Conservation (phyloP, 2,113 vertebrate species). For the Desmodus rotundus region DNA sequence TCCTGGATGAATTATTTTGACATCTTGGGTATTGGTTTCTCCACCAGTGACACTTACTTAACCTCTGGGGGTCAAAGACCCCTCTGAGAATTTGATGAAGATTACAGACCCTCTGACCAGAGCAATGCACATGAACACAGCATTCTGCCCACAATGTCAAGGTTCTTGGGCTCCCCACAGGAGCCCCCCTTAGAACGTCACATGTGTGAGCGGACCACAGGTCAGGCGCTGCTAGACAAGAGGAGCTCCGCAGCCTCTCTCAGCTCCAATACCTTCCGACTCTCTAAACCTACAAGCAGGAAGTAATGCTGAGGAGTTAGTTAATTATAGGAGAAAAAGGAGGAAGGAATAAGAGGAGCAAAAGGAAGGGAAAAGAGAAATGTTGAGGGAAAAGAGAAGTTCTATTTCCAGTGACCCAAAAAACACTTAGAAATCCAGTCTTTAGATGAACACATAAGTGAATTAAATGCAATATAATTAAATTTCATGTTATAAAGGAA, state of each 20-base stretch:
- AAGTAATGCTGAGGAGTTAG: neutral
- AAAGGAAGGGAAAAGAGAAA: neutral
- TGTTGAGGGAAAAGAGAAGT: neutral
- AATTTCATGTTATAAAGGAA: conserved; percentile 41
- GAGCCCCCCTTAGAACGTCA: neutral
- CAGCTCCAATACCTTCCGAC: fast-evolving
- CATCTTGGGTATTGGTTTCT: neutral
- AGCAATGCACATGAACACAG: neutral
- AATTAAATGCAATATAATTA: conserved; percentile 34
- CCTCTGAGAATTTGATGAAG: neutral
- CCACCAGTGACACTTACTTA: neutral
- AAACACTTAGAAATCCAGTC: neutral
- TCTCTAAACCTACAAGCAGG: neutral
- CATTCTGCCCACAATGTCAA: neutral
- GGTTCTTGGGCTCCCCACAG: neutral
- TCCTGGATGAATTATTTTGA: neutral
- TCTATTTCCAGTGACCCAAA: neutral
- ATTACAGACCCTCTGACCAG: neutral
- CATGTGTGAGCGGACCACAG: neutral
- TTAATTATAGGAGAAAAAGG: neutral
- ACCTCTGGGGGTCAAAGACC: neutral
- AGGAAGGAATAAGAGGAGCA: neutral
- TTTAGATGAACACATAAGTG: neutral
- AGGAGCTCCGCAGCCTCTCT: neutral
- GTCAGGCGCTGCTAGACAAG: neutral